These are phyloP conservation scores for Ferrisia virgata DNA, from an alignment of 2,888 invertebrate genomes.

Conservation along the genomic window DNA sequence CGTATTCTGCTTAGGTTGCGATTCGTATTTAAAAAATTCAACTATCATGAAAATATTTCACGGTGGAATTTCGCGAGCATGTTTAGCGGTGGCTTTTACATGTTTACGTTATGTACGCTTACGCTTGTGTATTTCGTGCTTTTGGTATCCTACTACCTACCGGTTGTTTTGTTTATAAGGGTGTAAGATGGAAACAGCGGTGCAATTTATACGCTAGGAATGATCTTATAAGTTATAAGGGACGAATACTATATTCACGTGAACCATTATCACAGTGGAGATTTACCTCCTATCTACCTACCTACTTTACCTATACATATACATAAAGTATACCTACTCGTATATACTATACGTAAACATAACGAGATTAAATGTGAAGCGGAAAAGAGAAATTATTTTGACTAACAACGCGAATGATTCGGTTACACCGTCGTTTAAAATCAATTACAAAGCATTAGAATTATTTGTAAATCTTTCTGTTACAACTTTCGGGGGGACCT, in stretches of 20 bases:
- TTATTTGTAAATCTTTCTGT: not conserved
- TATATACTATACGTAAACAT: not conserved
- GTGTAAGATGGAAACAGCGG: not conserved
- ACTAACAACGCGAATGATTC: constrained; percentile 6
- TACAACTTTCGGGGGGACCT: not conserved
- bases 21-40: not conserved
- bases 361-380: constrained; percentile 15
- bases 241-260: not conserved
- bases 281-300: too few relatives aligned
- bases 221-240: constrained; percentile 5
- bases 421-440: constrained; percentile 19
- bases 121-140: too few relatives aligned
- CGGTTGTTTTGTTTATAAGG: not conserved
- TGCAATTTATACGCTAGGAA: constrained; percentile 5
- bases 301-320: too few relatives aligned
- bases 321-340: not conserved
- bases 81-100: not conserved
- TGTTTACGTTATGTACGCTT: not conserved
- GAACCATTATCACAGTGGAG: not conserved
- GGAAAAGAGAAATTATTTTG: constrained; percentile 30
- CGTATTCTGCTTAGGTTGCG: not conserved
- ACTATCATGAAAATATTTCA: not conserved
- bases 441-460: not conserved
- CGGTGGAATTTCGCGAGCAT: not conserved
- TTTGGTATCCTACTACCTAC: too few relatives aligned